These are phyloP conservation scores for Pseudochirops corinnae DNA, from an alignment of 2,797 vertebrate genomes.

Conservation along the genomic window DNA sequence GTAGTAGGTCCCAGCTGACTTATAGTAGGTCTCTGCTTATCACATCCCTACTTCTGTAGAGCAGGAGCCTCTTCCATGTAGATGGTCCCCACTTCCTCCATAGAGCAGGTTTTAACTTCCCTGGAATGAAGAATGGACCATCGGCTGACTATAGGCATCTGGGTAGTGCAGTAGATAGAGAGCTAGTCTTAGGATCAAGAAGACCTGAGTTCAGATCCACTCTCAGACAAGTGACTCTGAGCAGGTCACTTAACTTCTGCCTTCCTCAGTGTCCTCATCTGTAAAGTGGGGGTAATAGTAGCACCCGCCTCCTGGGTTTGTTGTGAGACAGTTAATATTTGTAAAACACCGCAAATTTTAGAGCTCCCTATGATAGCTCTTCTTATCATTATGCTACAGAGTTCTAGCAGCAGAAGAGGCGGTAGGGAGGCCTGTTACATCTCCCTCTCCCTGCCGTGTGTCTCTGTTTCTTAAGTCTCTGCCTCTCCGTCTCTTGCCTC, in stretches of 20 bases:
- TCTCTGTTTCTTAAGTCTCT: too few species aligned
- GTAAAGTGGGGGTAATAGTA: neutral
- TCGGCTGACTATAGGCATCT: neutral
- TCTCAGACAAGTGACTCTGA: neutral
- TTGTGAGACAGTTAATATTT: neutral
- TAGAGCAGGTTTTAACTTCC: neutral
- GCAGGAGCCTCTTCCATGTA: too few species aligned
- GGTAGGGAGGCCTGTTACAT: neutral
- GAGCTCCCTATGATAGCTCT: neutral
- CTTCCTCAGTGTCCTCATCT: neutral
- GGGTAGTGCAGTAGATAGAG: neutral
- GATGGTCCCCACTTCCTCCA: too few species aligned
- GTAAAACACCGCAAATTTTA: neutral
- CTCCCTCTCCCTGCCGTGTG: fast-evolving
- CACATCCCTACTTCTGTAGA: neutral
- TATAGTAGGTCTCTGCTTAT: neutral
- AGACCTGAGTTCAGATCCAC: neutral
- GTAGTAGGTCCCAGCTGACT: neutral
- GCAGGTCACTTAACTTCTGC: neutral
- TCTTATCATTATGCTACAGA: neutral
- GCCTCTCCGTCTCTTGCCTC: neutral
- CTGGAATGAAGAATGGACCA: neutral
- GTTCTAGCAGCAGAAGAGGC: neutral
- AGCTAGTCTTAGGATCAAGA: neutral
- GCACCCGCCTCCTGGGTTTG: neutral